phyloP scores from a whole-genome alignment of 2,888 invertebrate species.

The Acanthosepion lycidas region DNA sequence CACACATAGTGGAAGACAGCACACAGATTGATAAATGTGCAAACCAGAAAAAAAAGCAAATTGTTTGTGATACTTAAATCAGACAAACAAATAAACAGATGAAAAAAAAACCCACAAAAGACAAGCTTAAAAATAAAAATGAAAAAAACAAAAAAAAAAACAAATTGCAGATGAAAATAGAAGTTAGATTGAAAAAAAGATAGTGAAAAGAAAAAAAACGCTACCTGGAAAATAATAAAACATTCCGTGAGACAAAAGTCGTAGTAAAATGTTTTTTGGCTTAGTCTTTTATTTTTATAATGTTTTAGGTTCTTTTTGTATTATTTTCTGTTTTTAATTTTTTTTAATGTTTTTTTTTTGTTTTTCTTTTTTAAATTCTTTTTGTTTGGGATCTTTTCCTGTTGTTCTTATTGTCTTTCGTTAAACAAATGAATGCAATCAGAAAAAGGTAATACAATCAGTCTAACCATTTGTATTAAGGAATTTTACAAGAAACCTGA shows the following conservation, averaged over 20 bases:
- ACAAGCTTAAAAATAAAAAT: too few species aligned
- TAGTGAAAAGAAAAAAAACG: neutral
- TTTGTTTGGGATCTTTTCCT: neutral
- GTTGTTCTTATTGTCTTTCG: neutral
- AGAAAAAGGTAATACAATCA: neutral
- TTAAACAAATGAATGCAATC: constrained; percentile 14
- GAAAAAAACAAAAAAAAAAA: neutral
- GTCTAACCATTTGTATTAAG: constrained; percentile 33
- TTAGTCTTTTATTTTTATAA: neutral
- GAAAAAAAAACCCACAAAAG: too few species aligned
- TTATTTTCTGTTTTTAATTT: neutral
- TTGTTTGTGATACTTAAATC: constrained; percentile 6
- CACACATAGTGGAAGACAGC: neutral
- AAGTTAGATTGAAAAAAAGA: neutral
- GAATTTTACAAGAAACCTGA: neutral
- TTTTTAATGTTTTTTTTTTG: neutral
- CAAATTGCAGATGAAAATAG: too few species aligned
- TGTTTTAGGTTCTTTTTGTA: neutral
- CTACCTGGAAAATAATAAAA: neutral
- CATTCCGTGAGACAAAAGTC: neutral
- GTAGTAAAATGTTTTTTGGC: neutral
- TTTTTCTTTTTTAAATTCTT: neutral
- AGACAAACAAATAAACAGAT: neutral
- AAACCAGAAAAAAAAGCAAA: neutral
- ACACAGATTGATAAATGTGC: neutral